Conservation (phyloP, 2,113 vertebrate species). For the Trachemys scripta region DNA sequence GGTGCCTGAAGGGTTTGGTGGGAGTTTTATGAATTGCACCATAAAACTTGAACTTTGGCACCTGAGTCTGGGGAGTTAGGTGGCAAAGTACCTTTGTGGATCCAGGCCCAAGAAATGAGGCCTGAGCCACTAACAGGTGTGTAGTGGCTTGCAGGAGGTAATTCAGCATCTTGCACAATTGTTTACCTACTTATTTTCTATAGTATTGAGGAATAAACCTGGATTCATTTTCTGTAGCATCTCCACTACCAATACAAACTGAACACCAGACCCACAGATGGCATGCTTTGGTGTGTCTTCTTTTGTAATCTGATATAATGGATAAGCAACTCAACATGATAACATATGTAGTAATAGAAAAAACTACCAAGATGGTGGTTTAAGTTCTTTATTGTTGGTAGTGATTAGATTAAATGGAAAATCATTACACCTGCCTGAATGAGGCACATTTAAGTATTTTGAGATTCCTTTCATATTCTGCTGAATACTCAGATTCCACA, state of each 20-base stretch:
- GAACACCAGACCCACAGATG: neutral
- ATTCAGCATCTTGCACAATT: neutral
- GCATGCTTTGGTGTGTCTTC: too few relatives aligned
- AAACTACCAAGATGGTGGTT: too few relatives aligned
- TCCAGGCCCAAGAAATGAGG: too few relatives aligned
- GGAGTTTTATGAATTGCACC: too few relatives aligned
- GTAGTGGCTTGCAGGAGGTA: too few relatives aligned
- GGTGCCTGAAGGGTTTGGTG: too few relatives aligned
- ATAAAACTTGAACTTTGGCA: too few relatives aligned
- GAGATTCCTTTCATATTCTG: neutral
- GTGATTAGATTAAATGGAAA: neutral
- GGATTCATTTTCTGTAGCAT: neutral
- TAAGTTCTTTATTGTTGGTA: neutral
- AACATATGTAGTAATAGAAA: neutral
- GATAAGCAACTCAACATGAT: neutral
- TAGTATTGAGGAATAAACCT: neutral
- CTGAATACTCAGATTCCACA: neutral
- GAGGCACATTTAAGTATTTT: neutral
- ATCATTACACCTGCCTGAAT: neutral
- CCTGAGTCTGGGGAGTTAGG: too few relatives aligned
- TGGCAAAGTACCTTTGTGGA: too few relatives aligned
- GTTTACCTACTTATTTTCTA: neutral
- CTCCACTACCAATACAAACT: neutral
- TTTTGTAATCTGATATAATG: neutral
- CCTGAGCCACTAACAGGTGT: too few relatives aligned